Evolutionary conservation across 2,113 vertebrate genomes (phyloP), one percentile per base, ranked within the genome.

Genomic region (Chaenogobius annularis): DNA sequence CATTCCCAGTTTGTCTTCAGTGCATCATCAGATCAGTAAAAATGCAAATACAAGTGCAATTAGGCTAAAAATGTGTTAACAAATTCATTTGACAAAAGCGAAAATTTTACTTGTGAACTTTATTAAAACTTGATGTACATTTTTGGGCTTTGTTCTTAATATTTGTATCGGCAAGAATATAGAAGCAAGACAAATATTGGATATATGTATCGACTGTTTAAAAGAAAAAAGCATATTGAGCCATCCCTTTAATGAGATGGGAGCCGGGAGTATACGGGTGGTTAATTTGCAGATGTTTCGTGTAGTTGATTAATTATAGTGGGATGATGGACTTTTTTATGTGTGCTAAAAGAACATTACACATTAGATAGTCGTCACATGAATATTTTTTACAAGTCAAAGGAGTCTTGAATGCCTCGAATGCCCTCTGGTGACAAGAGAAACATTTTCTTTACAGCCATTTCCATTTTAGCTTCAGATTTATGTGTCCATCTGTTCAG

Each of bases 401-500:
- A 10, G n/a, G 8, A 55, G 54, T 22, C 54, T 22, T 35, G 50
- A 54, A 20, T 54, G 19, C 9, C 26, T 61, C 15, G 35, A 26
- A 61, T 3, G 23, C 8, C 78, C 67, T 83, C 86, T 74, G 54
- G 65, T 58, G 84, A 44, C 71, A 66, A 66, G 44, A 61, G 58
- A 61, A 61, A 61, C 58, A 35, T 61, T 61, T 61, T 61, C 58
- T 61, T 35, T 31, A 61, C 26, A 61, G 26, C 26, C 17, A 17
- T 61, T 61, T 61, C 58, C 26, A 61, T 5, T 61, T 61, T 35
- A 61, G 23, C 26, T 61, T 7, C 58, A 61, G 26, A 35, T 61
- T 61, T 61, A 61, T 7, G 5, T 7, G 23, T 35, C 58, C 58
- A 35, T 61, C 58, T 61, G 58, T 61, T 61, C 58, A 61, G 58